Percentiles rank a stretch among this genome's conserved stretches.
Evolutionary conservation across 2,113 vertebrate species (phyloP).

Genomic region (Trichechus manatus): DNA sequence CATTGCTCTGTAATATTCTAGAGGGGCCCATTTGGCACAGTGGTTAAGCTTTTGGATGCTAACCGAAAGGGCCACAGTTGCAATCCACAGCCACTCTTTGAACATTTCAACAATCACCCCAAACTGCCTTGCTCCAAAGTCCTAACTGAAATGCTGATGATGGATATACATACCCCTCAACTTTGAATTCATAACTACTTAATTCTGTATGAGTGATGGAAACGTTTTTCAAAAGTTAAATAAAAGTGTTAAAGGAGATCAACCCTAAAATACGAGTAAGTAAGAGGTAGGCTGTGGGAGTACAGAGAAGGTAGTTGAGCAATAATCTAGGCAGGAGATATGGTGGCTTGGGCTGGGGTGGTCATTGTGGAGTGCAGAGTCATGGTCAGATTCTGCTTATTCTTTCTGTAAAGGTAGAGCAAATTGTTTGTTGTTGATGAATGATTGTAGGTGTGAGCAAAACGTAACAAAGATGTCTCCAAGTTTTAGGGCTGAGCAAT

Average conservation of each 20-base stretch:
- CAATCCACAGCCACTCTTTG: too few species aligned
- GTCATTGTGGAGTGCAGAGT: too few species aligned
- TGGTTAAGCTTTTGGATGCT: too few species aligned
- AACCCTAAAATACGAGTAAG: not conserved
- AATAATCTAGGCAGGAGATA: not conserved
- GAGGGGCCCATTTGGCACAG: too few species aligned
- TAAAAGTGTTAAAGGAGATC: not conserved
- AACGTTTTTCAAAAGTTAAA: conserved; percentile 31
- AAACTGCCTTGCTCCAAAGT: not conserved
- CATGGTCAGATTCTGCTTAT: not conserved
- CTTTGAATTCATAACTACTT: conserved; percentile 36
- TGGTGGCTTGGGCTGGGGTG: not conserved
- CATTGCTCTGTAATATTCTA: conserved; percentile 17
- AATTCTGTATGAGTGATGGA: not conserved
- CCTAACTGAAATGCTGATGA: conserved; percentile 31
- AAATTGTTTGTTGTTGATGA: not conserved
- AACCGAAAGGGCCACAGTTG: too few species aligned
- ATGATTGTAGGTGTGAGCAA: not conserved
- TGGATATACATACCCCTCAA: not conserved
- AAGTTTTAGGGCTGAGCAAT: not conserved
- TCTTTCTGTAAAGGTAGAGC: not conserved
- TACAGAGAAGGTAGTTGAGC: not conserved
- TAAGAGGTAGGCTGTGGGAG: not conserved
- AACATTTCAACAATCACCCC: not conserved
- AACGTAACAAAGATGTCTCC: not conserved